Evolutionary conservation across 2,113 vertebrate species (phyloP), one percentile per base, ranked within the genome.

Genomic region (Misgurnus mizolepis): DNA sequence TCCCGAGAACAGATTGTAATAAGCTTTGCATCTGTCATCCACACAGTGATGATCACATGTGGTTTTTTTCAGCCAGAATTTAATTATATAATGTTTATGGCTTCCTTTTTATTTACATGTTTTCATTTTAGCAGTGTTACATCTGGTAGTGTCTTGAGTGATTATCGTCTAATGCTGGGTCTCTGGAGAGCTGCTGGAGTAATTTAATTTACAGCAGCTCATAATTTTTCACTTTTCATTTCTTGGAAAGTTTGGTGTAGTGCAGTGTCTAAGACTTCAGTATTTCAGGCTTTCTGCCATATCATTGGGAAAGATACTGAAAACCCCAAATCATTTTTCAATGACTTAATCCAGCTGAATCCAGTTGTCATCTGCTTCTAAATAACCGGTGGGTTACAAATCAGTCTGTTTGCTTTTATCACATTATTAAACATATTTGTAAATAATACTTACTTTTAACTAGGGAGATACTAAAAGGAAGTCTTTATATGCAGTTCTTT

Each of bases 1-100:
- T 86, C 67, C 39, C 49, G 34, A 78, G 41, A 77, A 56, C 50
- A 71, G 56, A 80, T 65, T 82, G 56, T 80, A 80, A 74, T 74
- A 64, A 65, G 76, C 41, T 62, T 11, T 34, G 22, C 65, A 82
- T 78, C 70, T 76, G 68, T 56, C 47, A 74, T 43, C 18, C 43
- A 78, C 75, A 53, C 27, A 55, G 18, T 77, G 15, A 72, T n/a
- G 73, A 5, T 76, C 55, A 10, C 50, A 71, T 69, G 56, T 55
- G 53, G 4, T 55, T 14, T 18, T 41, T 5, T 58, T 72, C 22
- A 71, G 5, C 22, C n/a, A 72, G 17, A 45, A 53, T n/a, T 1
- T 53, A 27, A 67, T 39, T 45, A 71, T 18, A 22, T 41, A 58
- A 40, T 68, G 80, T 50, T 66, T 60, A n/a, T 75, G 4, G 12